Percentiles rank a stretch among this genome's conserved stretches.
These are phyloP conservation scores for Tragelaphus eurycerus DNA, from an alignment of 2,797 vertebrate genomes.

Conservation along the genomic window DNA sequence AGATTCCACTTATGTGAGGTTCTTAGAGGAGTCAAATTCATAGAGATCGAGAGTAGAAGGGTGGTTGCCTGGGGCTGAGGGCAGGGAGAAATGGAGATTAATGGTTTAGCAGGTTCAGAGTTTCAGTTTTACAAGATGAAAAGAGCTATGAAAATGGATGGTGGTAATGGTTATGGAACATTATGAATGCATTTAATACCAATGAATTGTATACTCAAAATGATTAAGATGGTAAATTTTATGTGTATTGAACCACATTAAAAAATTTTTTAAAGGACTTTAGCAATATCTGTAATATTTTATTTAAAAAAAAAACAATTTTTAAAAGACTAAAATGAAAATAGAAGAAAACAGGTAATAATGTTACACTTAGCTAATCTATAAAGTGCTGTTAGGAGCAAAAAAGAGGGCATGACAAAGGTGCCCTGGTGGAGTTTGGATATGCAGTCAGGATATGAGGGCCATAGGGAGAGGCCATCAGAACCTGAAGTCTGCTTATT, in stretches of 20 bases:
- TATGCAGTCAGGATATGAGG: not conserved
- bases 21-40: not conserved
- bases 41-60: not conserved
- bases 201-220: not conserved
- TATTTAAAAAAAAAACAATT: too few relatives aligned
- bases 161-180: not conserved
- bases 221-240: not conserved
- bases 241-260: not conserved
- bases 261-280: not conserved
- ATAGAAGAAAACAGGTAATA: not conserved
- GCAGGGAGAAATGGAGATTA: not conserved
- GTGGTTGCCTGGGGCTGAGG: not conserved
- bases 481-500: not conserved
- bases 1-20: not conserved
- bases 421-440: too few relatives aligned
- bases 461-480: too few relatives aligned
- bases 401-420: not conserved
- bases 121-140: not conserved
- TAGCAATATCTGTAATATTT: not conserved
- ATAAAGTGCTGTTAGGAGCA: not conserved
- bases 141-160: not conserved
- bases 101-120: not conserved
- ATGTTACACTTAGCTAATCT: not conserved
- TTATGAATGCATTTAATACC: not conserved
- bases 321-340: too few relatives aligned